phyloP scores from a whole-genome alignment of 2,797 vertebrate species.

The Scolopax rusticola region DNA sequence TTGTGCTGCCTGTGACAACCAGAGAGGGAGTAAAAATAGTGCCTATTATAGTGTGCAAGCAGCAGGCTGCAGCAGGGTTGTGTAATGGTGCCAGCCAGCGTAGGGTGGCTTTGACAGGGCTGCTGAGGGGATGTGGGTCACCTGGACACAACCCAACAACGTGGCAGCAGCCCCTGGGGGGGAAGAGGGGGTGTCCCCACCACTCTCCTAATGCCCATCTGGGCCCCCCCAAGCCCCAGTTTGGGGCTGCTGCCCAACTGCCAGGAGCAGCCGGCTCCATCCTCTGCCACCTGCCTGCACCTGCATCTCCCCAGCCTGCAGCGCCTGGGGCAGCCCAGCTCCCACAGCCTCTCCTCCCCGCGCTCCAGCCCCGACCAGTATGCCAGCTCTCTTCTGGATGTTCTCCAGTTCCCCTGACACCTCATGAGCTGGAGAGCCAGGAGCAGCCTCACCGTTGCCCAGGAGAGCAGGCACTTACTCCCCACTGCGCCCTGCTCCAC shows the following conservation, averaged over 20 bases:
- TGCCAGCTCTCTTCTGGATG: background rate
- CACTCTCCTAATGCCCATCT: background rate
- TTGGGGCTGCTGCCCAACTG: background rate
- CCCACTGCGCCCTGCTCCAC: background rate
- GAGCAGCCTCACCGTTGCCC: background rate
- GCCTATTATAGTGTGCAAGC: slow-evolving; percentile 10
- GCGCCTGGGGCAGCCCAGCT: background rate
- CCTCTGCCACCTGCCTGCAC: background rate
- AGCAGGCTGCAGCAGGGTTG: background rate
- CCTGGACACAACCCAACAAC: background rate
- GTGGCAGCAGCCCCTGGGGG: background rate
- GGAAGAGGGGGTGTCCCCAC: background rate
- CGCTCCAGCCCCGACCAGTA: background rate
- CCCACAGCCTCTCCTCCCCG: background rate
- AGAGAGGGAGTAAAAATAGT: slow-evolving; percentile 58
- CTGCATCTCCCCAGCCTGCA: background rate
- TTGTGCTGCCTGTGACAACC: background rate
- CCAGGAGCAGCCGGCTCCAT: background rate
- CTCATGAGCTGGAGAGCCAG: background rate
- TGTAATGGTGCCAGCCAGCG: background rate
- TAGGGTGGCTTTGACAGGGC: background rate
- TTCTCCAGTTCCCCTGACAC: background rate
- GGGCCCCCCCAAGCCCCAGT: background rate
- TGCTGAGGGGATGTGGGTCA: background rate
- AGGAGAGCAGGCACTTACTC: background rate